Percentiles rank a stretch among this genome's conserved stretches.
Evolutionary conservation across 2,113 vertebrate genomes (phyloP).

Genomic region (Steatornis caripensis): DNA sequence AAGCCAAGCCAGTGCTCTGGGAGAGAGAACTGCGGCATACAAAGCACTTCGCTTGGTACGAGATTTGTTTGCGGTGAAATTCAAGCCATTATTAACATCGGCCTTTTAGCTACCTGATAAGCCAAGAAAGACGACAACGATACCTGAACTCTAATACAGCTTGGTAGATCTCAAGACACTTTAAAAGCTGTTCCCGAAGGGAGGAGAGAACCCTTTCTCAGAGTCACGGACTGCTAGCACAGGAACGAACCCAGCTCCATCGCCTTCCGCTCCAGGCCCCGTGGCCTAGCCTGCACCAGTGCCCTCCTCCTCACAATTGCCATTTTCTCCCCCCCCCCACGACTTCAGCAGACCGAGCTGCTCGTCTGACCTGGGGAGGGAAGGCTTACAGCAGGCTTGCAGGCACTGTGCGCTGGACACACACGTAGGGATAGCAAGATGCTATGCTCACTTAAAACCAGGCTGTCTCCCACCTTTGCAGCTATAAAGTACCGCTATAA

Average conservation of each 20-base stretch:
- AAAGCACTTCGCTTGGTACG: neutral
- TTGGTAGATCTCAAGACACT: neutral
- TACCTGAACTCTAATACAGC: neutral
- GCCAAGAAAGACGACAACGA: neutral
- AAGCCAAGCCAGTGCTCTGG: neutral
- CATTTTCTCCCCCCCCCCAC: neutral
- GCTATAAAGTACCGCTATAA: neutral
- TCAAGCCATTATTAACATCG: neutral
- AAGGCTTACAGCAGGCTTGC: neutral
- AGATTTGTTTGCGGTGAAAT: neutral
- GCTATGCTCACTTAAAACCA: neutral
- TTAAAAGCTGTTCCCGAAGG: neutral
- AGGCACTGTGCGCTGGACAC: neutral
- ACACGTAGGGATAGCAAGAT: accelerated
- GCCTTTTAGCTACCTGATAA: neutral
- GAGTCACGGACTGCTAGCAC: neutral
- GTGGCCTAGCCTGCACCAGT: neutral
- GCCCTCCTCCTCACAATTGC: too few species aligned
- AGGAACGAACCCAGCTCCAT: neutral
- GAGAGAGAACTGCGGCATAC: neutral
- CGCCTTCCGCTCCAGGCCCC: neutral
- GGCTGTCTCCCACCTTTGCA: neutral
- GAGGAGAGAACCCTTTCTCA: neutral
- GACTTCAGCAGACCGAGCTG: neutral
- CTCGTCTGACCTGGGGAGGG: neutral